A percentile compares a stretch with the other conserved stretches of the same genome.
Evolutionary conservation across 92 coral and sea anemone genomes (phyloP).

Genomic region (Umimayanthus chanpuru): DNA sequence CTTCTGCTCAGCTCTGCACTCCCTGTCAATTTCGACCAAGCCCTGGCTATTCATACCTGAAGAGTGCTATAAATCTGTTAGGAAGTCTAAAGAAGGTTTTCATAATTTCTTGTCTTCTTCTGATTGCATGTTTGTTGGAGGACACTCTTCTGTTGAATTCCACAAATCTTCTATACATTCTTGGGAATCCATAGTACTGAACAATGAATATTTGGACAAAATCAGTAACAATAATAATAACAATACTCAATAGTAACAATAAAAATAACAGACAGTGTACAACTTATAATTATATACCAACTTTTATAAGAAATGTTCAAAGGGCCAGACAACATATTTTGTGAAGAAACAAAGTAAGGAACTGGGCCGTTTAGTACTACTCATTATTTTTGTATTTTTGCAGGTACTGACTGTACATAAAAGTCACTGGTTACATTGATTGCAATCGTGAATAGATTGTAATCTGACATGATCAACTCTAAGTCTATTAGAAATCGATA

Average conservation of each 20-base stretch:
- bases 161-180: conserved; percentile 90
- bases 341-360: no score
- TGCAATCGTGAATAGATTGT: no score
- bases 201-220: background rate
- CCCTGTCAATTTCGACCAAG: no score
- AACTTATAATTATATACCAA: background rate
- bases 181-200: conserved; percentile 98
- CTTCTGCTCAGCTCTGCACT: no score
- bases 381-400: no score
- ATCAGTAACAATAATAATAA: background rate
- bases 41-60: conserved; percentile 60
- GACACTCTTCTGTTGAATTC: conserved; percentile 95
- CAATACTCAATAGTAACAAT: background rate
- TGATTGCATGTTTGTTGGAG: conserved; percentile 75
- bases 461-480: no score
- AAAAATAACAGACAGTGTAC: no score
- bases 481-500: no score
- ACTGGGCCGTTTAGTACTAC: no score
- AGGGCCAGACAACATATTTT: background rate
- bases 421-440: no score
- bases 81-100: conserved; percentile 90
- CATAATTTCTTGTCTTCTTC: conserved; percentile 86
- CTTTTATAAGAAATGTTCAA: background rate
- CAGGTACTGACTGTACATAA: no score
- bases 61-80: conserved; percentile 74